phyloP scores from a whole-genome alignment of 2,888 invertebrate species.

The Xylocampa areola region DNA sequence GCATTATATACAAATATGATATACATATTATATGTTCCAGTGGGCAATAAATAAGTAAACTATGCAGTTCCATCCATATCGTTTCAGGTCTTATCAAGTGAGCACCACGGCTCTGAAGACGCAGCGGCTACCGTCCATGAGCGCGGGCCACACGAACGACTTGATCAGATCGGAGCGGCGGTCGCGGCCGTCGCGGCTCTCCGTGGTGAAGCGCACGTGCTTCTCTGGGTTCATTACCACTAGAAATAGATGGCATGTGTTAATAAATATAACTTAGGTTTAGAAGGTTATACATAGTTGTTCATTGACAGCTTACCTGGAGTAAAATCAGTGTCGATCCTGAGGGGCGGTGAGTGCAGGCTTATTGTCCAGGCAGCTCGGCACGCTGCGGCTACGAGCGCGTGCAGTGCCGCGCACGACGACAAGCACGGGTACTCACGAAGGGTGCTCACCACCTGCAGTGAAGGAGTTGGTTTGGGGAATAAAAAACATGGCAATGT shows the following conservation, averaged over 20 bases:
- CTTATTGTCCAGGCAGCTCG: slow-evolving; percentile 96
- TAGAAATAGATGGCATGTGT: slow-evolving; percentile 63
- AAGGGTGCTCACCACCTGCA: slow-evolving; percentile 95
- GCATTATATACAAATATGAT: no score
- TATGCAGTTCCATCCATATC: background rate
- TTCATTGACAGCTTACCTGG: slow-evolving; percentile 81
- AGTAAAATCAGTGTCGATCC: slow-evolving; percentile 92
- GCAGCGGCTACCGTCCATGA: slow-evolving; percentile 93
- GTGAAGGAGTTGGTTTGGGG: no score
- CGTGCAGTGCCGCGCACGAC: slow-evolving; percentile 93
- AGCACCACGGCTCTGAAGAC: slow-evolving; percentile 96
- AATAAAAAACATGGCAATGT: no score
- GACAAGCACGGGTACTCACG: slow-evolving; percentile 98
- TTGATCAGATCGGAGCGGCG: slow-evolving; percentile 93
- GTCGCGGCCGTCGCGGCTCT: slow-evolving; percentile 91
- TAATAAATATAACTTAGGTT: background rate
- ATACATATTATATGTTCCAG: background rate
- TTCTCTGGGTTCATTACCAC: slow-evolving; percentile 92
- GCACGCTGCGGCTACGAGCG: slow-evolving; percentile 95
- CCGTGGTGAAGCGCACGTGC: slow-evolving; percentile 92
- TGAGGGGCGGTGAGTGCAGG: slow-evolving; percentile 92
- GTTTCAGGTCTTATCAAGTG: slow-evolving; percentile 88
- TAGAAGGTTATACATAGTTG: background rate
- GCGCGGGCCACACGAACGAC: slow-evolving; percentile 96
- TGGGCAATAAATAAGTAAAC: background rate